Evolutionary conservation across 2,888 invertebrate genomes (phyloP), one percentile per base, ranked within the genome.

Genomic region (Exocentrus adspersus): DNA sequence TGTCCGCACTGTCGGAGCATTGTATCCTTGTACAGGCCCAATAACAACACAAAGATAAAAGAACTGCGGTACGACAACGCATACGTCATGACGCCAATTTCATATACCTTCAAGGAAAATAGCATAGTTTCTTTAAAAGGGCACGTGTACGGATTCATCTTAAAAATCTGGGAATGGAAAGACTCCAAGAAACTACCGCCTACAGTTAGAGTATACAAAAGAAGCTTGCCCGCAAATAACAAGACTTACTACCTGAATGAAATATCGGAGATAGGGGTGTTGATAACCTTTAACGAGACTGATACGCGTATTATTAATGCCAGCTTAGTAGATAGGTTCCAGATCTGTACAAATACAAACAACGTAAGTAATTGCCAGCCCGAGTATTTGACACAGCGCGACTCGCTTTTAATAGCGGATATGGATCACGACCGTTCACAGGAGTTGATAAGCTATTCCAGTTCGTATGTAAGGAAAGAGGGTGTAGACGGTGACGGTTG

Each of bases 91-190:
- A 87, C 86, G 57, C 92, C 93, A 0, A 89, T 89, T 20, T 86
- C 89, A 5, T 88, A 92, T 82, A 85, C 86, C 2, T 88, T 90
- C 72, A 84, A 86, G 68, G 57, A 75, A 76, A 60, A 76, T 62
- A 75, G 81, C 71, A 57, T 83, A 58, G 46, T 67, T 20, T 74
- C 78, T 1, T 69, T 81, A 2, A 85, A 86, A 72, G 84, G 86
- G 0, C 86, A 87, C 50, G 86, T 91, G 67, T 85, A 88, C 53
- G 93, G 93, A 0, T 93, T 92, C 81, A 90, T 92, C 14, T 82
- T 93, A 72, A 93, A 93, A 84, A 90, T 92, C 81, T 93, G 93
- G 93, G 90, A 91, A 76, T 93, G 92, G 92, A 86, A 86, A 67
- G 85, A 73, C 28, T 59, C 68, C 10, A 62, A 56, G 57, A 74